Conservation (phyloP, 2,113 vertebrate species). For the Toxostoma redivivum region DNA sequence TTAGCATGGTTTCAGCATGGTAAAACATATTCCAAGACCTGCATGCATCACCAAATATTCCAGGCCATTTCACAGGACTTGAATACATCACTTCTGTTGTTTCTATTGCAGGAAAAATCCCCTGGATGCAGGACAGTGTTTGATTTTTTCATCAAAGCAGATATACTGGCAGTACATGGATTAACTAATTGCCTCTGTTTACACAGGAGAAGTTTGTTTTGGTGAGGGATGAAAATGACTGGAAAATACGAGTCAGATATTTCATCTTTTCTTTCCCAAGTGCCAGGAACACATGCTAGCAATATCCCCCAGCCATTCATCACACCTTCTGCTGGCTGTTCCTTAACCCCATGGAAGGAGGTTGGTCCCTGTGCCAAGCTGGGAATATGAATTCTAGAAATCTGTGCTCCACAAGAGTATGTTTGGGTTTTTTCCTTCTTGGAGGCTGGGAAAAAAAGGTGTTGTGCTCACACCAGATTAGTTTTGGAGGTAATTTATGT, state of each 20-base stretch:
- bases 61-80: background rate
- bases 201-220: background rate
- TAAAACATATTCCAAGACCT: background rate
- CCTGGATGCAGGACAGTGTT: background rate
- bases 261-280: background rate
- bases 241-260: background rate
- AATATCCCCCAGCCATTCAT: background rate
- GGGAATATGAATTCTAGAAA: background rate
- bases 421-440: background rate
- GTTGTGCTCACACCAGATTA: background rate
- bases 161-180: background rate
- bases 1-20: background rate
- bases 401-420: background rate
- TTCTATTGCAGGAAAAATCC: background rate
- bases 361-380: background rate
- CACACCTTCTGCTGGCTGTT: background rate
- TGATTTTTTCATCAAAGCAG: background rate
- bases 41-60: background rate
- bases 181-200: background rate
- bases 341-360: background rate
- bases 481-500: background rate
- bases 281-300: background rate
- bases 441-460: background rate
- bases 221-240: background rate
- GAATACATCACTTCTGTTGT: background rate